Evolutionary conservation across 2,113 vertebrate genomes (phyloP).

Genomic region (Pangasianodon gigas): DNA sequence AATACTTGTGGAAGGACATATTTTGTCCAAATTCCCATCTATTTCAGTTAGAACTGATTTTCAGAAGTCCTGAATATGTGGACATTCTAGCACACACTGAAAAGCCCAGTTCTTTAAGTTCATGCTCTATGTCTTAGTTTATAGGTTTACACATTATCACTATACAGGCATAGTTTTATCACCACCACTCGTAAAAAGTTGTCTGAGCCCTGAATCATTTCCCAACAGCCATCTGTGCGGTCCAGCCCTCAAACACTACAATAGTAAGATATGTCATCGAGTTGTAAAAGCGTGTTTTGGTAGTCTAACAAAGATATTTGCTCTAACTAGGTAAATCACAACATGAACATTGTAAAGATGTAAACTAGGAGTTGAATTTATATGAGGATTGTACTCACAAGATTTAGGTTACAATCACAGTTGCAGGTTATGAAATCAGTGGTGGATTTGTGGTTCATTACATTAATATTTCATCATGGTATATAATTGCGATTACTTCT

Average conservation of each 20-base stretch:
- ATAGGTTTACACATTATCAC: conserved; percentile 5
- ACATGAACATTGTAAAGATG: not conserved
- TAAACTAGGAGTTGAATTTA: not conserved
- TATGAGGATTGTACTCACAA: not conserved
- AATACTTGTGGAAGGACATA: not conserved
- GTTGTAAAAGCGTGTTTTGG: not conserved
- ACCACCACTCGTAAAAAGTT: not conserved
- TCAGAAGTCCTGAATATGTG: not conserved
- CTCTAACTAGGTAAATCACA: not conserved
- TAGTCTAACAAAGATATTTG: not conserved
- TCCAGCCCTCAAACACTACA: not conserved
- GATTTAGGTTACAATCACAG: not conserved
- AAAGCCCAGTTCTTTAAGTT: not conserved
- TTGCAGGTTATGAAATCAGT: not conserved
- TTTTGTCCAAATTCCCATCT: not conserved
- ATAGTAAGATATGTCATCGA: not conserved
- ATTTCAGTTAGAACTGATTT: not conserved
- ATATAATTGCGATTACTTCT: not conserved
- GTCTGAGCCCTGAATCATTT: not conserved
- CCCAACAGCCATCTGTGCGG: not conserved
- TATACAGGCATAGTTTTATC: conserved; percentile 2
- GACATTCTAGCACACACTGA: not conserved
- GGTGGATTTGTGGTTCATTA: not conserved
- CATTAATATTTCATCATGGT: not conserved
- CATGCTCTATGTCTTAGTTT: not conserved